phyloP scores from a whole-genome alignment of 2,113 vertebrate species.

The Deroptyus accipitrinus region DNA sequence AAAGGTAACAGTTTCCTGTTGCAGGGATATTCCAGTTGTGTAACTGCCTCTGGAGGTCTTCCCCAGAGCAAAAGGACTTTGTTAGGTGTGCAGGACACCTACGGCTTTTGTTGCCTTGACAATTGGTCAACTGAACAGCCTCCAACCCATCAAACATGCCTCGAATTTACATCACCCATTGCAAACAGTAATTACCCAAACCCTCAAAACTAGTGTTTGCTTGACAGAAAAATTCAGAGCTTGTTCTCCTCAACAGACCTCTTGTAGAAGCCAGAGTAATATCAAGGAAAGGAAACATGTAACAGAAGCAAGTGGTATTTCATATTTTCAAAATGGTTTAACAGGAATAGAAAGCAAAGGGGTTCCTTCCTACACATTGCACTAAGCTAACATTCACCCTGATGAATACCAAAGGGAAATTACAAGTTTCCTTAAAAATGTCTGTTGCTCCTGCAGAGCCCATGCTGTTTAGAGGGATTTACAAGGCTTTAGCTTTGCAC shows the following conservation, averaged over 20 bases:
- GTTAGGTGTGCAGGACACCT: neutral
- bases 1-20: neutral
- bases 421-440: neutral
- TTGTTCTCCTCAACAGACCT: neutral
- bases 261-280: neutral
- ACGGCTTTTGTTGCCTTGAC: neutral
- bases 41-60: neutral
- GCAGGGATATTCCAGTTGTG: neutral
- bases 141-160: neutral
- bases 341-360: neutral
- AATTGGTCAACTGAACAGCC: neutral
- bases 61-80: neutral
- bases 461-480: neutral
- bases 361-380: neutral
- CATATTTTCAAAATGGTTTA: neutral
- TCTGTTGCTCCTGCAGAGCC: neutral
- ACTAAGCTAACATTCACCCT: neutral
- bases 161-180: neutral
- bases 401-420: neutral
- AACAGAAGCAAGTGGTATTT: neutral
- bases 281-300: neutral
- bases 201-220: neutral
- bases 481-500: neutral
- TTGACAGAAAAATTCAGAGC: neutral
- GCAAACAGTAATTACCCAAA: conserved; percentile 10